Base-by-base conservation (phyloP, 2,113 vertebrate genomes). In the Carassius gibelio region DNA sequence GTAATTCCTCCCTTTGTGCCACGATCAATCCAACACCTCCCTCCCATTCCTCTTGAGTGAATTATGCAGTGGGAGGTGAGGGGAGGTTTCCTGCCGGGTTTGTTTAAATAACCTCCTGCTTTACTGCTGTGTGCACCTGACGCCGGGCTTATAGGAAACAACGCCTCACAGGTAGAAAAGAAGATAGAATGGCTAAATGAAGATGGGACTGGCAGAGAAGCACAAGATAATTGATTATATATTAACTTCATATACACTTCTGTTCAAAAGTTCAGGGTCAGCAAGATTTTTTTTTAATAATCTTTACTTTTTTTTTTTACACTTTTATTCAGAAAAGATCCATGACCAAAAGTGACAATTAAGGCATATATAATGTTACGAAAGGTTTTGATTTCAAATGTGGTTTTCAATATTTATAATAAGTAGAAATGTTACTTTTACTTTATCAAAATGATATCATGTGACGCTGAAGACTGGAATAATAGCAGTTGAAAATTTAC, bases 41-140 rank as follows among this genome's bases (percentile, higher is more conserved):
- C 59, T 72, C 64, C 30, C 80, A 81, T 87, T 85, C 75, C 68
- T 77, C 81, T 61, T 87, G 84, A 89, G 84, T 84, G 78, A 86
- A 89, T 86, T 86, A 88, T 62, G 48, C 68, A 62, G 3, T 36
- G 42, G 38, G 61, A 83, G 48, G 83, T 26, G 69, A 83, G 48
- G 83, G 81, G 45, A 82, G 79, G 23, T 57, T 83, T 84, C 87
- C 87, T 81, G 85, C 82, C 68, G 79, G 82, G 87, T 86, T 79
- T 86, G 82, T 89, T 84, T 87, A 88, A 81, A 89, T 86, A 89
- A 88, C 86, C 85, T 84, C 57, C 34, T 66, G 36, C 66, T 75
- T 78, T 82, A 81, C 76, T 34, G 45, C 26, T 79, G 30, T 5
- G 26, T 8, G 71, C 87, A 72, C 83, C 75, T 64, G 38, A 82